phyloP scores from a whole-genome alignment of 2,888 invertebrate species.

The Diarsia mendica region DNA sequence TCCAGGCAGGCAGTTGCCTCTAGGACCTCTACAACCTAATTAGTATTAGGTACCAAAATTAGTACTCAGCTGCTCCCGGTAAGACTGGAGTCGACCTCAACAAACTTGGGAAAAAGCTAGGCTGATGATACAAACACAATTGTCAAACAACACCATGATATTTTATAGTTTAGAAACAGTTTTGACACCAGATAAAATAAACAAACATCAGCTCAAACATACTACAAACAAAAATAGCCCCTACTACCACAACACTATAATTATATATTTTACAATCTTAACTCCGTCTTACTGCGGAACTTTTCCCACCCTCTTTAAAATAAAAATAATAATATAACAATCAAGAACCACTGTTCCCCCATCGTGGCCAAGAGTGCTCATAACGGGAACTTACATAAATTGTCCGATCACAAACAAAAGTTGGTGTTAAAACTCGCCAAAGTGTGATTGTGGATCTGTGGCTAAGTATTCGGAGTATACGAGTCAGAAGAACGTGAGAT shows the following conservation, averaged over 20 bases:
- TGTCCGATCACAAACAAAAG: slow-evolving; percentile 79
- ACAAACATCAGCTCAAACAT: background rate
- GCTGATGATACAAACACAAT: too few species aligned
- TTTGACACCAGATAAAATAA: too few species aligned
- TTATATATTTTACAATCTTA: background rate
- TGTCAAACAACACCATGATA: background rate
- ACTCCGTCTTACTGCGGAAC: background rate
- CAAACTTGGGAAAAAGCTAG: too few species aligned
- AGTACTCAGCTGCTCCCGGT: too few species aligned
- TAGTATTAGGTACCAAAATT: too few species aligned
- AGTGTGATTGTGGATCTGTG: slow-evolving; percentile 78
- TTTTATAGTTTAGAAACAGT: too few species aligned
- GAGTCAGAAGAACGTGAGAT: slow-evolving; percentile 9
- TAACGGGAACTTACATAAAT: slow-evolving; percentile 76
- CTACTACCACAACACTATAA: background rate
- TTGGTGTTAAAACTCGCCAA: slow-evolving; percentile 77
- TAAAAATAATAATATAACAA: slow-evolving; percentile 39
- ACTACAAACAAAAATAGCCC: background rate
- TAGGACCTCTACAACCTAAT: too few species aligned
- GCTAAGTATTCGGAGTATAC: slow-evolving; percentile 69
- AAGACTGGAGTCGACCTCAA: too few species aligned
- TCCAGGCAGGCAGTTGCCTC: too few species aligned
- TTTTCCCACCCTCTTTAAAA: slow-evolving; percentile 10
- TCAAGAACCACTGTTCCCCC: slow-evolving; percentile 46
- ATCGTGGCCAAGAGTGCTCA: slow-evolving; percentile 51